These are phyloP conservation scores for Dynastes hyllus DNA, from an alignment of 2,888 invertebrate genomes.

Conservation along the genomic window DNA sequence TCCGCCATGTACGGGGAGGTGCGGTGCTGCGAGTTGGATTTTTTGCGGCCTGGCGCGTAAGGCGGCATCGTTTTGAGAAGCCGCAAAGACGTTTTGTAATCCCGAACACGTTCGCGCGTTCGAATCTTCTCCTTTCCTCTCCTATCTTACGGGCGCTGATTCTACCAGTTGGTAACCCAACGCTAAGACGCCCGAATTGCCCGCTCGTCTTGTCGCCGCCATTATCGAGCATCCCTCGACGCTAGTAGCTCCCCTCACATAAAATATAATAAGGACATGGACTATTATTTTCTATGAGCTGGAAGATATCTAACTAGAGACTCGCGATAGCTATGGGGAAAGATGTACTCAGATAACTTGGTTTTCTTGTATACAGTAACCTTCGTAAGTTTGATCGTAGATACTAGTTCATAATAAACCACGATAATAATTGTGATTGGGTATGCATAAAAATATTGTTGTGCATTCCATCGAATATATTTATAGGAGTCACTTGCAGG, in stretches of 20 bases:
- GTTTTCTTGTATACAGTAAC: too few species aligned
- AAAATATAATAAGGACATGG: slow-evolving; percentile 65
- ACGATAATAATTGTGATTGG: too few species aligned
- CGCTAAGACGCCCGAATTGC: slow-evolving; percentile 53
- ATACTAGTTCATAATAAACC: too few species aligned
- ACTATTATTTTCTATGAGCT: slow-evolving; percentile 65
- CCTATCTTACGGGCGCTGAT: slow-evolving; percentile 17
- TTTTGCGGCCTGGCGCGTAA: slow-evolving; percentile 3
- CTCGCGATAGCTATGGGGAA: neutral
- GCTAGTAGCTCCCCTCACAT: slow-evolving; percentile 58
- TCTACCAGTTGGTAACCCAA: slow-evolving; percentile 52
- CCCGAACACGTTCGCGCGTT: slow-evolving; percentile 36
- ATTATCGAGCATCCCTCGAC: slow-evolving; percentile 56
- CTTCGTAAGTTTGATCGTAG: too few species aligned
- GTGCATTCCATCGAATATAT: too few species aligned
- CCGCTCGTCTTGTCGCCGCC: slow-evolving; percentile 58
- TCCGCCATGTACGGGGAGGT: neutral
- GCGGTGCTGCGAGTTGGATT: neutral
- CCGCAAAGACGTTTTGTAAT: slow-evolving; percentile 47
- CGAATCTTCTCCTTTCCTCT: neutral
- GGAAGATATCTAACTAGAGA: slow-evolving; percentile 2
- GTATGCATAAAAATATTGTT: too few species aligned
- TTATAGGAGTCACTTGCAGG: too few species aligned
- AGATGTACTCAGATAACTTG: neutral
- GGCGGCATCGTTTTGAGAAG: slow-evolving; percentile 34